These are phyloP conservation scores for Teleopsis dalmanni DNA, from an alignment of 1,140 invertebrate genomes.

Conservation along the genomic window DNA sequence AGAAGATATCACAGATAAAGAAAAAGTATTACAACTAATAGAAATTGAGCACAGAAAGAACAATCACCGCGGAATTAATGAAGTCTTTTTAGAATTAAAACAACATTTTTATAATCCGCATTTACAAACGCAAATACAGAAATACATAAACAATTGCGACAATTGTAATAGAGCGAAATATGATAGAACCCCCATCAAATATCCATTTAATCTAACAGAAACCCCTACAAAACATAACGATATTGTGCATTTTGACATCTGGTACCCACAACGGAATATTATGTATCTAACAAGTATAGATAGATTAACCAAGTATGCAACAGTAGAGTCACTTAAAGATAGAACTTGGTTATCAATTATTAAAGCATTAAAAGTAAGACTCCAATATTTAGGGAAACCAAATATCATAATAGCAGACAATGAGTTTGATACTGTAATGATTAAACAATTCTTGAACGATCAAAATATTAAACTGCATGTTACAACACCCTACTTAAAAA, in stretches of 20 bases:
- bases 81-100: slow-evolving; percentile 16
- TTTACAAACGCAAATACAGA: slow-evolving; percentile 13
- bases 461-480: not conserved
- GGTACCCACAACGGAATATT: too few species aligned
- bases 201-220: slow-evolving; percentile 4
- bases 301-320: not conserved
- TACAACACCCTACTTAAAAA: not conserved
- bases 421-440: not conserved
- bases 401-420: not conserved
- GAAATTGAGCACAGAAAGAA: not conserved
- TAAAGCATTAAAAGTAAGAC: not conserved
- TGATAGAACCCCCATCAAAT: slow-evolving; percentile 17
- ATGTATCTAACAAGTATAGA: not conserved
- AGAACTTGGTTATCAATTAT: not conserved
- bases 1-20: not conserved
- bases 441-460: not conserved
- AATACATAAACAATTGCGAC: slow-evolving; percentile 17
- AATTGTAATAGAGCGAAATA: slow-evolving; percentile 17
- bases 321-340: not conserved
- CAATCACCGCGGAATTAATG: slow-evolving; percentile 18
- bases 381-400: not conserved
- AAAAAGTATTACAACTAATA: not conserved
- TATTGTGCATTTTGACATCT: too few species aligned
- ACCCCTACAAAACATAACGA: too few species aligned
- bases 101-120: slow-evolving; percentile 17